Evolutionary conservation across 2,113 vertebrate genomes (phyloP).

Genomic region (Tragelaphus scriptus): DNA sequence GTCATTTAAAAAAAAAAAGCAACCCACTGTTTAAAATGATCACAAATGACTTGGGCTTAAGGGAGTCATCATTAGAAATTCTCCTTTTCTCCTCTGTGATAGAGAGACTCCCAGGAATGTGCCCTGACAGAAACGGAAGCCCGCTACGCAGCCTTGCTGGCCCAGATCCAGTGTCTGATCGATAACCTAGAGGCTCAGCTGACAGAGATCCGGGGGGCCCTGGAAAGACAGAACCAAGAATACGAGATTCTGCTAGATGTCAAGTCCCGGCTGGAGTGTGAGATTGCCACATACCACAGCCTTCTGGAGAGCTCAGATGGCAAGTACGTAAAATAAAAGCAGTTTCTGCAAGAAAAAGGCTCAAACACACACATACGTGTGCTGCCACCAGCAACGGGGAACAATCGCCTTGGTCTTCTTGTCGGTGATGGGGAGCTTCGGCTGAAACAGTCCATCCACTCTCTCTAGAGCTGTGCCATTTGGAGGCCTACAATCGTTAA

Average conservation of each 20-base stretch:
- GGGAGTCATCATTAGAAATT: background rate
- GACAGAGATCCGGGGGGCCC: constrained; percentile 75
- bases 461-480: background rate
- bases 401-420: background rate
- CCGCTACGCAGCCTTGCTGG: constrained; percentile 77
- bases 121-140: constrained; percentile 81
- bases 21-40: background rate
- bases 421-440: background rate
- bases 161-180: constrained; percentile 79
- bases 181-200: constrained; percentile 79
- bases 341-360: background rate
- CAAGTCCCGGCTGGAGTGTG: constrained; percentile 70
- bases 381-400: background rate
- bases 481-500: background rate
- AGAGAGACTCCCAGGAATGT: constrained; percentile 85
- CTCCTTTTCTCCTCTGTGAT: background rate
- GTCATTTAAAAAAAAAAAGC: background rate
- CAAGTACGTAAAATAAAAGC: constrained; percentile 55
- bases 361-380: too few species aligned
- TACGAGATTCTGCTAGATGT: constrained; percentile 77
- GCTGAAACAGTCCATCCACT: accelerated
- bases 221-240: constrained; percentile 80
- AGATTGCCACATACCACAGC: constrained; percentile 71
- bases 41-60: background rate
- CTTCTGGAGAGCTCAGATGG: constrained; percentile 64